phyloP scores from a whole-genome alignment of 1,140 invertebrate genomes.

The Drosophila dunni region DNA sequence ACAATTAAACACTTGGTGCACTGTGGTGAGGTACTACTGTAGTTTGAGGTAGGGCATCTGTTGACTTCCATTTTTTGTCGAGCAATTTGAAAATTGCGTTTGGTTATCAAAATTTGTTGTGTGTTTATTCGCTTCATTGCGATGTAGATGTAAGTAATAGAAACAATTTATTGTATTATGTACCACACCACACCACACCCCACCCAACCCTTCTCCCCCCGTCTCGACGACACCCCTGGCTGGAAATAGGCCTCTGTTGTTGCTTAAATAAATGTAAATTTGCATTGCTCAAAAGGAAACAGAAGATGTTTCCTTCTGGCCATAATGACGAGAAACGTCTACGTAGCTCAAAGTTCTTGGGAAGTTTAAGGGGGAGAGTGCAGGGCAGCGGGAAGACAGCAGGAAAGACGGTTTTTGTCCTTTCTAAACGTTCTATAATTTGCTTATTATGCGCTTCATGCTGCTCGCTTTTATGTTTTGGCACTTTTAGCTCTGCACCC shows the following conservation, averaged over 20 bases:
- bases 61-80: constrained; percentile 1
- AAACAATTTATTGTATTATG: constrained; percentile 69
- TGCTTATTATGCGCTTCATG: constrained; percentile 78
- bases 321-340: constrained; percentile 43
- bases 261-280: constrained; percentile 75
- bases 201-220: not conserved
- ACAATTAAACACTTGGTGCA: not conserved
- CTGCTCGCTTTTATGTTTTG: constrained; percentile 76
- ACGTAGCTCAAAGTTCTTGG: not conserved
- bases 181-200: not conserved
- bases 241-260: constrained; percentile 1
- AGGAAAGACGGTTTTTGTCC: constrained; percentile 48
- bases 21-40: not conserved
- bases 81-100: constrained; percentile 69
- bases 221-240: not conserved
- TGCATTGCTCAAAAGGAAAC: constrained; percentile 41
- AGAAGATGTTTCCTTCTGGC: constrained; percentile 39
- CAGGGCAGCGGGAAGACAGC: not conserved
- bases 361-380: not conserved
- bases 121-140: constrained; percentile 70
- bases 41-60: not conserved
- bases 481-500: constrained; percentile 59
- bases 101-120: constrained; percentile 61
- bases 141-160: constrained; percentile 56
- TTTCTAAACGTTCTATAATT: constrained; percentile 81